Evolutionary conservation across 2,113 vertebrate species (phyloP).

Genomic region (Trichomycterus rosablanca): DNA sequence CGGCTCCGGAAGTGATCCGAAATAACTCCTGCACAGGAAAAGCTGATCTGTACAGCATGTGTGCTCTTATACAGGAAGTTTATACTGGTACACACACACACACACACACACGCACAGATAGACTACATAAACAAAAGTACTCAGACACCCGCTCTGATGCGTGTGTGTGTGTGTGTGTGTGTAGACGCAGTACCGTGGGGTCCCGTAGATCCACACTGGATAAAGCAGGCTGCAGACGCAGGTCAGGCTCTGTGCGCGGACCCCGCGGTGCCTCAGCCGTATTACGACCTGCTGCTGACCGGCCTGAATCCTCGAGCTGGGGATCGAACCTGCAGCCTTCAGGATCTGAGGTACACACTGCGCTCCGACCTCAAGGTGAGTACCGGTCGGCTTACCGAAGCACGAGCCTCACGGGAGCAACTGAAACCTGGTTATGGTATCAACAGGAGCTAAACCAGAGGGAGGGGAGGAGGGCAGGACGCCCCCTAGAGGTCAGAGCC

Average conservation of each 20-base stretch:
- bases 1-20: slow-evolving; percentile 63
- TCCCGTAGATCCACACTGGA: slow-evolving; percentile 42
- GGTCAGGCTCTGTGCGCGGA: slow-evolving; percentile 53
- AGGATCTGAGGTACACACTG: slow-evolving; percentile 53
- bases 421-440: no score
- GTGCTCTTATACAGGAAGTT: slow-evolving; percentile 63
- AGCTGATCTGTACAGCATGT: slow-evolving; percentile 70
- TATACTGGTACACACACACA: slow-evolving; percentile 56
- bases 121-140: not conserved
- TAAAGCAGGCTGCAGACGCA: slow-evolving; percentile 56
- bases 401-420: no score
- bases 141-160: no score
- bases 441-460: slow-evolving; percentile 29
- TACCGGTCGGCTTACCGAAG: no score
- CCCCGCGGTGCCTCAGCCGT: slow-evolving; percentile 54
- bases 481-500: not conserved
- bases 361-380: slow-evolving; percentile 53
- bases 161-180: slow-evolving; percentile 13
- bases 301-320: slow-evolving; percentile 51
- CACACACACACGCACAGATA: not conserved
- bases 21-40: slow-evolving; percentile 47
- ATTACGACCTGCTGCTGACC: slow-evolving; percentile 53
- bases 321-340: slow-evolving; percentile 56
- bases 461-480: not conserved
- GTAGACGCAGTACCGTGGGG: slow-evolving; percentile 66